These are phyloP conservation scores for Baryphthengus martii DNA, from an alignment of 2,113 vertebrate genomes.

Conservation along the genomic window DNA sequence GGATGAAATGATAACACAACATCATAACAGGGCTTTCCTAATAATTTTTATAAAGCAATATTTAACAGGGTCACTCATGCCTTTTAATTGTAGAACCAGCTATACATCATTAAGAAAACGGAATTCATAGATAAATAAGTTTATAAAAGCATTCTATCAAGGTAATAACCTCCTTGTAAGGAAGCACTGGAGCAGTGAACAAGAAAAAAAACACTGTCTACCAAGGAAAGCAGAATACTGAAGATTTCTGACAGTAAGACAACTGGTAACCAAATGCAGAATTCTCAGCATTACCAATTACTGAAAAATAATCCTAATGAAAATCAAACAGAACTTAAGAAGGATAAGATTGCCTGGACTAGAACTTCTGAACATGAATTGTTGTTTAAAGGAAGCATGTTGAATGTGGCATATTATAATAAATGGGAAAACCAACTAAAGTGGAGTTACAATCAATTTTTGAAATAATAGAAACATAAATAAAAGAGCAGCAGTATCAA, in stretches of 20 bases:
- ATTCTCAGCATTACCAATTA: not conserved
- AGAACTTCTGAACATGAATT: slow-evolving; percentile 21
- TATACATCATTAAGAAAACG: not conserved
- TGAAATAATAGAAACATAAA: slow-evolving; percentile 44
- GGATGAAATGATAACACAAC: not conserved
- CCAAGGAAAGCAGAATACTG: not conserved
- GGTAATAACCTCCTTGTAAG: not conserved
- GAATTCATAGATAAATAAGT: not conserved
- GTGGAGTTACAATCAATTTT: slow-evolving; percentile 36
- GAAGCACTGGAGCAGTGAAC: not conserved
- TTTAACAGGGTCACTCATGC: not conserved
- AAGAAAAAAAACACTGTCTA: not conserved
- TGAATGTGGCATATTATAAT: not conserved
- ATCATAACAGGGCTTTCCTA: not conserved
- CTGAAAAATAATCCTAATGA: not conserved
- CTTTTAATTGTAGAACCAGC: not conserved
- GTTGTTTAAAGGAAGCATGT: not conserved
- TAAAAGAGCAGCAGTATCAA: not conserved
- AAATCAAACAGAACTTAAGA: not conserved
- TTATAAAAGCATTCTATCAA: not conserved
- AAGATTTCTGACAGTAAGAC: not conserved
- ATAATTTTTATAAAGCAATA: not conserved
- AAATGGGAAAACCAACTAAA: slow-evolving; percentile 6
- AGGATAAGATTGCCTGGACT: not conserved
- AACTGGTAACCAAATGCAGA: not conserved